Evolutionary conservation across 2,113 vertebrate species (phyloP).

Genomic region (Ibidorhyncha struthersii): DNA sequence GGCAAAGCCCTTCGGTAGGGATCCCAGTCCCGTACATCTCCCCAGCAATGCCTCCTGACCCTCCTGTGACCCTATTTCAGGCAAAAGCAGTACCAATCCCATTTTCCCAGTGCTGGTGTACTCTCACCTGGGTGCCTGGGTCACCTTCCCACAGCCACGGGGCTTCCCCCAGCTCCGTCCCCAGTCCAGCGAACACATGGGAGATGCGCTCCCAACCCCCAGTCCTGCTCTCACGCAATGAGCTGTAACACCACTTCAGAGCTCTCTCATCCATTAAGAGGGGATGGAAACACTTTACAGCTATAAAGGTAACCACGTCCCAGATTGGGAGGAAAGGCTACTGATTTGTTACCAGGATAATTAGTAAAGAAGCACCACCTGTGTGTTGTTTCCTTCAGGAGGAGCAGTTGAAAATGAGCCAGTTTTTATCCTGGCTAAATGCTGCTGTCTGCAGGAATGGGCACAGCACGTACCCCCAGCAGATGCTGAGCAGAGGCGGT

Average conservation of each 20-base stretch:
- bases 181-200: fast-evolving
- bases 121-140: neutral
- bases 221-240: fast-evolving
- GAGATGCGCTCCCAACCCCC: fast-evolving
- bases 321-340: neutral
- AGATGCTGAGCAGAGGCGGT: neutral
- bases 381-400: neutral
- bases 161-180: neutral
- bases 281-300: fast-evolving
- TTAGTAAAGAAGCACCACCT: neutral
- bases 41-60: neutral
- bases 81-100: neutral
- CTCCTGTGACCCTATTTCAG: fast-evolving
- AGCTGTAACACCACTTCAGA: fast-evolving
- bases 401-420: fast-evolving
- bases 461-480: fast-evolving
- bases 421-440: neutral
- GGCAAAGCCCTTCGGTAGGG: neutral
- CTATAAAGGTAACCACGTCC: fast-evolving
- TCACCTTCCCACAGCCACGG: fast-evolving
- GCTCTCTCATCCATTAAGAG: fast-evolving
- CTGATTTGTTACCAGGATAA: neutral
- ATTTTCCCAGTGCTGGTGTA: fast-evolving
- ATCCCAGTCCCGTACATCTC: fast-evolving
- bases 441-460: neutral